phyloP scores from a whole-genome alignment of 2,797 vertebrate species.

The Dallia pectoralis region DNA sequence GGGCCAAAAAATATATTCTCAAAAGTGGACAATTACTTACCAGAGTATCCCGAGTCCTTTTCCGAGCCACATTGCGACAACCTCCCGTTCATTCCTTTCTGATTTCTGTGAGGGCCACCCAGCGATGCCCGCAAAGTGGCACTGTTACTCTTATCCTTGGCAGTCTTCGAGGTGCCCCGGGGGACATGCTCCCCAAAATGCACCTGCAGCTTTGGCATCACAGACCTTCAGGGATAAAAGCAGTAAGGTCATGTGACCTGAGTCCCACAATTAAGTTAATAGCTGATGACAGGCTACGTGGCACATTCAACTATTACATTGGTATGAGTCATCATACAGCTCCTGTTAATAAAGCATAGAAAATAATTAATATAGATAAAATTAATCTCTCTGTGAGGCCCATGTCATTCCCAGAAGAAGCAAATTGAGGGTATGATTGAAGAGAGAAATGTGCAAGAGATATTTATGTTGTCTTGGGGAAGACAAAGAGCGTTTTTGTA shows the following conservation, averaged over 20 bases:
- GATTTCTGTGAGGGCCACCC: slow-evolving; percentile 25
- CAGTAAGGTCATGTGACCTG: not conserved
- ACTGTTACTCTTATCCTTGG: slow-evolving; percentile 66
- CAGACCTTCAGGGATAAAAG: slow-evolving; percentile 31
- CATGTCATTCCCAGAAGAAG: not conserved
- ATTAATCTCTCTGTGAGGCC: too few relatives aligned
- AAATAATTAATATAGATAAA: too few relatives aligned
- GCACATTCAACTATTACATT: not conserved
- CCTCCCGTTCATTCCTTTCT: slow-evolving; percentile 19
- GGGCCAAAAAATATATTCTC: not conserved
- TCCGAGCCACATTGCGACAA: slow-evolving; percentile 50
- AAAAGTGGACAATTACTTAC: slow-evolving; percentile 39
- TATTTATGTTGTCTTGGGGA: not conserved
- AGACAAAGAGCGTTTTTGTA: not conserved
- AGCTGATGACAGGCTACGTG: not conserved
- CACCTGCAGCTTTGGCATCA: slow-evolving; percentile 62
- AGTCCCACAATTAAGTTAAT: not conserved
- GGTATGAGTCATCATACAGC: too few relatives aligned
- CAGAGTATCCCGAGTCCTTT: slow-evolving; percentile 64
- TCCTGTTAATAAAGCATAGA: too few relatives aligned
- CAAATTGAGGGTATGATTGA: not conserved
- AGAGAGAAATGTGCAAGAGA: not conserved
- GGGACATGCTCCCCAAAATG: slow-evolving; percentile 36
- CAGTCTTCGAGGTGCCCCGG: slow-evolving; percentile 55
- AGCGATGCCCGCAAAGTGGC: slow-evolving; percentile 56